Conservation (phyloP, 2,888 invertebrate species). For the Diadromus collaris region DNA sequence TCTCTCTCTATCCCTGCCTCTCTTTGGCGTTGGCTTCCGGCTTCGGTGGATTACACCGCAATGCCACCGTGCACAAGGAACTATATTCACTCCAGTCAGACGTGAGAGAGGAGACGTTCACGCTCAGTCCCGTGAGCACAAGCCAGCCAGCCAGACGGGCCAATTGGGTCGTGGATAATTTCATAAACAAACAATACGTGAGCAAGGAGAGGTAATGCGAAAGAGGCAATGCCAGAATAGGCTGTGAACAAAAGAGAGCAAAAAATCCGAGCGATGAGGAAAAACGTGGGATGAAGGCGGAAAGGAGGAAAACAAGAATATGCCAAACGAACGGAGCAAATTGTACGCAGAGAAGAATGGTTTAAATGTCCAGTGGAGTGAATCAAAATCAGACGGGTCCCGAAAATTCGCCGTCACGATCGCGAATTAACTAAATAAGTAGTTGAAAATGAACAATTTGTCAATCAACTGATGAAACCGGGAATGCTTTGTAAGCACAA, state of each 20-base stretch:
- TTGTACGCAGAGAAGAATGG: slow-evolving; percentile 21
- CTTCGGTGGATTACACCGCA: slow-evolving; percentile 64
- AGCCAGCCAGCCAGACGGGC: slow-evolving; percentile 63
- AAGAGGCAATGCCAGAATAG: slow-evolving; percentile 37
- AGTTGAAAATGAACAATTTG: not conserved
- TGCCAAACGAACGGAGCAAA: slow-evolving; percentile 18
- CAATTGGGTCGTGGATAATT: slow-evolving; percentile 75
- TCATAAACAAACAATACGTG: slow-evolving; percentile 73
- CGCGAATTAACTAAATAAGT: not conserved
- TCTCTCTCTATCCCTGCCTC: slow-evolving; percentile 41
- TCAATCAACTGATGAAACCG: not conserved
- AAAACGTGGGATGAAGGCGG: slow-evolving; percentile 7
- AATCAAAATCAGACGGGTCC: not conserved
- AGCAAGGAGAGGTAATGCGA: slow-evolving; percentile 58
- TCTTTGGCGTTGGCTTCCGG: slow-evolving; percentile 50
- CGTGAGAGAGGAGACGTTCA: slow-evolving; percentile 9
- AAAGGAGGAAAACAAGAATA: slow-evolving; percentile 13
- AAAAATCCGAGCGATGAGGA: slow-evolving; percentile 14
- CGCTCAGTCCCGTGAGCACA: slow-evolving; percentile 27
- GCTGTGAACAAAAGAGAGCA: slow-evolving; percentile 4
- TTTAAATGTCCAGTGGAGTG: not conserved
- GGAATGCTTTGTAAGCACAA: too few relatives aligned
- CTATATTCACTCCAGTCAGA: slow-evolving; percentile 19
- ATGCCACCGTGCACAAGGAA: slow-evolving; percentile 51
- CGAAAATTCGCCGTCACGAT: not conserved